A percentile compares a stretch with the other conserved stretches of the same genome.
Evolutionary conservation across 1,140 invertebrate genomes (phyloP).

Genomic region (Pseudachorutes palmiensis): DNA sequence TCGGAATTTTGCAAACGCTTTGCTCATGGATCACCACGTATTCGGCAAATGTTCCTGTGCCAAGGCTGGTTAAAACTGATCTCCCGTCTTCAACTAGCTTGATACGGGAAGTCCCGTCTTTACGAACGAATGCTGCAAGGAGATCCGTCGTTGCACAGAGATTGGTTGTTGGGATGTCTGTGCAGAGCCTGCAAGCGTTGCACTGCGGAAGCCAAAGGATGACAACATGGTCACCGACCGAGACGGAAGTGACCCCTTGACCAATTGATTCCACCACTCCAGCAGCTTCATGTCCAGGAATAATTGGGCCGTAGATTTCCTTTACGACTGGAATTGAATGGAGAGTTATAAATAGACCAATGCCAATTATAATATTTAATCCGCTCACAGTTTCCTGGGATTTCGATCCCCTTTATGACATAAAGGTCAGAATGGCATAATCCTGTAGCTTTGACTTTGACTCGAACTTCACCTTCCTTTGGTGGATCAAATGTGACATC

Average conservation of each 20-base stretch:
- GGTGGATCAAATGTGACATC: neutral
- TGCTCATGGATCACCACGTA: neutral
- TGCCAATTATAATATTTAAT: too few relatives aligned
- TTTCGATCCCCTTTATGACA: neutral
- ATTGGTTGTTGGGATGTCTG: conserved; percentile 14
- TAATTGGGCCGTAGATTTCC: conserved; percentile 39
- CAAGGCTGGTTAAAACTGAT: neutral
- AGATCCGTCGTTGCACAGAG: neutral
- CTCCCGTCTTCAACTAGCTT: neutral
- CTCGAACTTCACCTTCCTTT: neutral
- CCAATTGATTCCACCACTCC: conserved; percentile 50
- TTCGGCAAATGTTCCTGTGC: conserved; percentile 5
- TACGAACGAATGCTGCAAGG: neutral
- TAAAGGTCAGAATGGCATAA: neutral
- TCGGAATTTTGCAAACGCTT: neutral
- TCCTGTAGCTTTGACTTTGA: neutral
- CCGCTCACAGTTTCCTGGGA: neutral
- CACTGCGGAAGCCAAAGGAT: conserved; percentile 49
- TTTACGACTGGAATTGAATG: neutral
- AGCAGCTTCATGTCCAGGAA: conserved; percentile 47
- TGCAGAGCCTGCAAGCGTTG: conserved; percentile 49
- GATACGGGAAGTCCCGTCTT: conserved; percentile 1
- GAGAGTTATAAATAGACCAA: neutral
- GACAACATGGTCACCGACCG: conserved; percentile 49
- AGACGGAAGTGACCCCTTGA: conserved; percentile 44